Base-by-base conservation (phyloP, 2,797 vertebrate genomes). In the Moxostoma hubbsi region DNA sequence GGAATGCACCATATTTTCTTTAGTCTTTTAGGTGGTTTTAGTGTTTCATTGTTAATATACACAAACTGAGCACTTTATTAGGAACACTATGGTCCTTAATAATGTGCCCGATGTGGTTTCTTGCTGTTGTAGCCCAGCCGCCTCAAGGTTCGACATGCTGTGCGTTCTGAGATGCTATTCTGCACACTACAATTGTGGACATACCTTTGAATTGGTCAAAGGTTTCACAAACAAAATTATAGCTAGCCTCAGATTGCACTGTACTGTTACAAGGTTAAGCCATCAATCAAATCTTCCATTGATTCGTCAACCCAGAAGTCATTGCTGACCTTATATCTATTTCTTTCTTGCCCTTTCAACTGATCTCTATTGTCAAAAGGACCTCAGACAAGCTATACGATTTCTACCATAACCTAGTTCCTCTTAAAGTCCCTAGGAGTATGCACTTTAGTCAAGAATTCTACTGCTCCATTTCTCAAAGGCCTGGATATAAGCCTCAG, bases 401-500 rank as follows among this genome's bases (percentile, higher is more conserved):
- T 18, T 70, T 45, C 70, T 43, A 51, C 46, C 46, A 9, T 47
- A 55, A 16, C 18, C 9, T 70, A n/a, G 0, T 36, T 73, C 24
- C 9, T 69, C 15, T 45, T 57, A 46, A 55, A 61, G 46, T 65
- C 18, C 57, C 15, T 24, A 43, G 36, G 8, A 24, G 16, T 69
- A 64, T 54, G 36, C 53, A 57, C 53, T 15, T 16, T 55, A 62
- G 36, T 73, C 9, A 15, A 53, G 18, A 43, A 50, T 58, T 64
- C 72, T 75, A 70, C 54, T 36, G n/a, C 69, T 46, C 24, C 4
- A 36, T 47, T 70, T 80, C 55, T 82, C 45, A 74, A 74, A 61
- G 68, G 46, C n/a, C 51, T n/a, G 15, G 75, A 71, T 83, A 70
- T 80, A 82, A 77, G 77, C 72, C 75, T 75, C 43, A 71, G 63